These are phyloP conservation scores for Teleogryllus oceanicus DNA, from an alignment of 2,888 invertebrate species.

Conservation along the genomic window DNA sequence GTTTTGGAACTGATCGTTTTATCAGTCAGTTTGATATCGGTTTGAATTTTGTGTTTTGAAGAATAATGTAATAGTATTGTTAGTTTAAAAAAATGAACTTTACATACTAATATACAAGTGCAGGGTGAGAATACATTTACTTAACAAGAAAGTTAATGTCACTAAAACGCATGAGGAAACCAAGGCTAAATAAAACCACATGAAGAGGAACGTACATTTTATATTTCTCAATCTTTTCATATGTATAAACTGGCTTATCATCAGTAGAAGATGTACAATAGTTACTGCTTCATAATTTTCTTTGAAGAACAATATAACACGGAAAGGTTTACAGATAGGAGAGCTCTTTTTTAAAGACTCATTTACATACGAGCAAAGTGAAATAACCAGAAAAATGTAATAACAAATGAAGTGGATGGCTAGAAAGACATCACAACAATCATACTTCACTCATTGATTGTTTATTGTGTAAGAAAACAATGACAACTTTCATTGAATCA, in stretches of 20 bases:
- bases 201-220: neutral
- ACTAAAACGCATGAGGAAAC: too few relatives aligned
- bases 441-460: neutral
- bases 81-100: too few relatives aligned
- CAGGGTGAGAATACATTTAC: too few relatives aligned
- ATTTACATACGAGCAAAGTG: neutral
- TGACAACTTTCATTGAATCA: too few relatives aligned
- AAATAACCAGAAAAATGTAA: neutral
- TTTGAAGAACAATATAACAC: neutral
- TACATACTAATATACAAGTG: too few relatives aligned
- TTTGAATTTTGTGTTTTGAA: too few relatives aligned
- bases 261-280: neutral
- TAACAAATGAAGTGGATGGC: neutral
- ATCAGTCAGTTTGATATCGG: too few relatives aligned
- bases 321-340: neutral
- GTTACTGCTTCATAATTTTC: neutral
- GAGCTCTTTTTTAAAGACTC: neutral
- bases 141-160: too few relatives aligned
- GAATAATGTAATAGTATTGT: too few relatives aligned
- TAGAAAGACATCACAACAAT: neutral
- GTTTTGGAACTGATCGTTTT: too few relatives aligned
- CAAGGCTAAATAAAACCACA: neutral
- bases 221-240: neutral
- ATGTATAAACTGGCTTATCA: neutral
- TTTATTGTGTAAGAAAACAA: neutral